Base-by-base conservation (phyloP, 1,140 invertebrate species). In the Bombus pascuorum region DNA sequence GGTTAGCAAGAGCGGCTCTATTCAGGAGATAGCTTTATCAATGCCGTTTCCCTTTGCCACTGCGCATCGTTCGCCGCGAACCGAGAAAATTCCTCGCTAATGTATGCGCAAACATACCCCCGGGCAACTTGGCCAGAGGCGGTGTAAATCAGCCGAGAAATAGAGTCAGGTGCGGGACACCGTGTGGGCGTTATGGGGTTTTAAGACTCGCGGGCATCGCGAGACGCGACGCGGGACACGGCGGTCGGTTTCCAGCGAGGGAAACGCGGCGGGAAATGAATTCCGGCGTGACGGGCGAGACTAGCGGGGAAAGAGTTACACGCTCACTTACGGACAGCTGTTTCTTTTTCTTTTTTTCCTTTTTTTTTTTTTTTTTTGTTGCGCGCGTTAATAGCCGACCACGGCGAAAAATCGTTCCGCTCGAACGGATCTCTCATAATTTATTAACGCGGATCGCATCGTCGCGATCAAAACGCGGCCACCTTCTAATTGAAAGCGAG, bases 1-100 rank as follows among this genome's bases (percentile, higher is more conserved):
- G 79, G 71, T 81, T 81, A 81, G 78, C 84, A 74, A 81, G 79
- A 85, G 71, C 70, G 47, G 79, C 37, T 81, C 84, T 85, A 85
- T 85, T 85, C 84, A 85, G 37, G 9, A 75, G 78, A 81, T 74
- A 85, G 78, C 84, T 85, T 85, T 85, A 85, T 85, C 84, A 85
- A 85, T 85, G 84, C 84, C 62, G 44, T 81, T 81, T 71, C 70
- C 59, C 53, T 85, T 85, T 81, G 83, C 83, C 77, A 80, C 77
- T 22, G 73, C 73, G 73, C 3, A 4, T 32, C 34, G 42, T 72
- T 81, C 53, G 44, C 75, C 83, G 77, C 71, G 70, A 72, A 73
- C 68, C 68, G 78, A 85, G 84, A 75, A 81, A 85, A 85, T 85
- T 81, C 84, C 72, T 68, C 71, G 84, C 79, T 81, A 70, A 81